Evolutionary conservation across 2,888 invertebrate species (phyloP), one percentile per base, ranked within the genome.

Genomic region (Drosophila leonis): DNA sequence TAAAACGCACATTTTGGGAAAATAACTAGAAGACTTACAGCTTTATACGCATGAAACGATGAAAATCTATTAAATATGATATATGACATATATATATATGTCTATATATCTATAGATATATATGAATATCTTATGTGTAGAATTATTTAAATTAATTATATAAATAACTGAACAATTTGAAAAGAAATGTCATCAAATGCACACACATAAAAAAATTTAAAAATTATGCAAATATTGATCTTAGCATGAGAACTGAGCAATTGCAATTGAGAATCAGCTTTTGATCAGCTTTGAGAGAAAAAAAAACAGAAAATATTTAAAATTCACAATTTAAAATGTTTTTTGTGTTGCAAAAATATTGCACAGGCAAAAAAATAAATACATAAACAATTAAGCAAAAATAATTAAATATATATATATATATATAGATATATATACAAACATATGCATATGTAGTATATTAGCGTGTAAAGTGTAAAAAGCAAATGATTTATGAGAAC

Each of bases 21-120:
- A 71, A 72, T 51, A 20, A 75, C 84, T 89, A 90, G 90, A 90
- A 91, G 90, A 90, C 90, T 90, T 85, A 90, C 87, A 89, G 90
- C 90, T 90, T 90, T 91, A 91, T 83, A 87, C 80, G 83, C 87
- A 86, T 51, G 71, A 71, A 69, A 74, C 65, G 65, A 78, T 75
- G 73, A 63, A 72, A 80, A 89, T 89, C 82, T 81, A 86, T 75
- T 42, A 33, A 68, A 81, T 18, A 48, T 59, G 68, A 33, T 61
- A 66, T 64, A 75, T 66, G 66, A 48, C 44, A n/a, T n/a, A n/a
- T n/a, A n/a, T 54, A 62, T 67, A 44, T 74, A 66, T 24, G 24
- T 75, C 66, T 55, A 42, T 75, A 68, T 55, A 42, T 41, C 35
- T 59, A 52, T 35, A 60, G 55, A 72, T 72, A 82, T 64, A 33